These are phyloP conservation scores for Eudemis profundana DNA, from an alignment of 2,888 invertebrate genomes.

Conservation along the genomic window DNA sequence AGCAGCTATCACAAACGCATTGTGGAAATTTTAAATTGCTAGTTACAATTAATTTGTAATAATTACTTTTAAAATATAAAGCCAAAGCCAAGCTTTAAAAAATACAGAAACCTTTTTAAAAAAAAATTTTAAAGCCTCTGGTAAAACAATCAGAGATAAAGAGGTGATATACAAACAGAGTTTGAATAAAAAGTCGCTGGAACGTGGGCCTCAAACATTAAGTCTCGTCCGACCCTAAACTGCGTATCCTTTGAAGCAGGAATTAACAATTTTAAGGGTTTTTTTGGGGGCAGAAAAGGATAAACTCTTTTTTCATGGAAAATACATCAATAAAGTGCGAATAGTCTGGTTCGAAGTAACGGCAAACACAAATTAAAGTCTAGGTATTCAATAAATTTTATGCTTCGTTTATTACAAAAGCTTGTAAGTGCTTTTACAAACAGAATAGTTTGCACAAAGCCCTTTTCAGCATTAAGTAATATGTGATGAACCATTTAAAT, in stretches of 20 bases:
- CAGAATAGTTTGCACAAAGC: not conserved
- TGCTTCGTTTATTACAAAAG: slow-evolving; percentile 6
- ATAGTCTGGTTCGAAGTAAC: not conserved
- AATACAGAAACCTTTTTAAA: slow-evolving; percentile 5
- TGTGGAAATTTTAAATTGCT: not conserved
- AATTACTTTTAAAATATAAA: not conserved
- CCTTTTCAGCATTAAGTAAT: not conserved
- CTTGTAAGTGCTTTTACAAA: not conserved
- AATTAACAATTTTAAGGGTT: slow-evolving; percentile 31
- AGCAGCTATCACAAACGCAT: not conserved
- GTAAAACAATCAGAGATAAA: slow-evolving; percentile 36
- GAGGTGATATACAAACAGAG: slow-evolving; percentile 35
- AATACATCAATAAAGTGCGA: not conserved
- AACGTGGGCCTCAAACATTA: slow-evolving; percentile 26
- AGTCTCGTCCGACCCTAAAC: slow-evolving; percentile 21
- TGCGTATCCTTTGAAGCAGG: slow-evolving; percentile 35
- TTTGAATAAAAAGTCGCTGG: slow-evolving; percentile 29
- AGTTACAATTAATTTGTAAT: not conserved
- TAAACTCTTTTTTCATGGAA: slow-evolving; percentile 18
- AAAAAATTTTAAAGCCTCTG: slow-evolving; percentile 10
- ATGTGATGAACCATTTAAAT: not conserved
- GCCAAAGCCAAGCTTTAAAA: slow-evolving; percentile 1
- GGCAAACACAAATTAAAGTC: not conserved
- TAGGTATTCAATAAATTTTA: not conserved
- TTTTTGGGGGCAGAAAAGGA: slow-evolving; percentile 24